Evolutionary conservation across 2,113 vertebrate genomes (phyloP), one percentile per base, ranked within the genome.

Genomic region (Callorhinus ursinus): DNA sequence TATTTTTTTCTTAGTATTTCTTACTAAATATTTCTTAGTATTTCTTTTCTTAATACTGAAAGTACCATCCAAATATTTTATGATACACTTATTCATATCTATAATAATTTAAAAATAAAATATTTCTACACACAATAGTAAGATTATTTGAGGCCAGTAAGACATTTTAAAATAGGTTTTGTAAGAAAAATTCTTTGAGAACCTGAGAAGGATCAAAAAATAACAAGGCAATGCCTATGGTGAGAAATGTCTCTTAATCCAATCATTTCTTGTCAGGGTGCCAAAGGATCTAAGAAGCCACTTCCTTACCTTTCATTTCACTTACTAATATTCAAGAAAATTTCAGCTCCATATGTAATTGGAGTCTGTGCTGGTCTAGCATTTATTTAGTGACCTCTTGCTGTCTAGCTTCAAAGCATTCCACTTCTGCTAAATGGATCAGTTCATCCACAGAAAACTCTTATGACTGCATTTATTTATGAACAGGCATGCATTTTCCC

Each of bases 331-430:
- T 55, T 90, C 69, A 65, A 92, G 87, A 84, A 61, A 95, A 88
- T 53, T 77, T 74, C 71, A 94, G 79, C 33, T 86, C 36, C 46
- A 18, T 89, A 74, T 21, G 61, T 63, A 80, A 71, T 0, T 82
- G 61, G 36, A 89, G 79, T 65, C 79, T 51, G 33, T 26, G 55
- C 61, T 81, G 49, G 57, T 22, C 87, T 90, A 42, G 36, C 55
- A 80, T 86, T 96, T 96, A 82, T 92, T 90, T 63, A 92, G 72
- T 71, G 88, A 93, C 28, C 83, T 84, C 88, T 95, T 95, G 33
- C 91, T 8, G 0, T 22, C 57, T 51, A 51, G 74, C 82, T 83
- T 83, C 93, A 81, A 85, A 96, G 93, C 77, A 83, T 79, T 94
- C 95, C 67, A 65, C 63, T 82, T 89, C 55, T 95, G 80, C 61